These are phyloP conservation scores for Eupithecia vulgata DNA, from an alignment of 2,888 invertebrate species.

Conservation along the genomic window DNA sequence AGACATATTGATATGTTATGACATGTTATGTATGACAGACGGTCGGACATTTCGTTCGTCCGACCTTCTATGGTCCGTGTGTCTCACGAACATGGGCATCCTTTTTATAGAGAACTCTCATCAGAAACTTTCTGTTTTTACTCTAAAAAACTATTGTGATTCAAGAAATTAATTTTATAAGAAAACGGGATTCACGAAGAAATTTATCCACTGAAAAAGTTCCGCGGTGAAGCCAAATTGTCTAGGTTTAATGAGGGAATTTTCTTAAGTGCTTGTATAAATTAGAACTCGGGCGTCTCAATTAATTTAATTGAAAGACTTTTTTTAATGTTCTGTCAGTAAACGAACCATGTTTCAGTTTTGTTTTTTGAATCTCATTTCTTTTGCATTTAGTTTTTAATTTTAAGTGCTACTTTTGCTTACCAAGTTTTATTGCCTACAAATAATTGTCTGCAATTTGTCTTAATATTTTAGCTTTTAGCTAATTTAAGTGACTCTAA, in stretches of 20 bases:
- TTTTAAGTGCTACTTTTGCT: neutral
- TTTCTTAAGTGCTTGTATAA: constrained; percentile 11
- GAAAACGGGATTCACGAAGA: neutral
- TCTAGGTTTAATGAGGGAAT: constrained; percentile 1
- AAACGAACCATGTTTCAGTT: neutral
- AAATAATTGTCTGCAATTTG: neutral
- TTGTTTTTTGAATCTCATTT: neutral
- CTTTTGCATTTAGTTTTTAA: neutral
- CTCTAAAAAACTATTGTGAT: neutral
- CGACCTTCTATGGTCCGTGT: too few relatives aligned
- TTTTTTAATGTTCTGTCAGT: constrained; percentile 1
- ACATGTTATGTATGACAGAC: too few relatives aligned
- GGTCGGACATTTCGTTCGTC: too few relatives aligned
- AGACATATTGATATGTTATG: too few relatives aligned
- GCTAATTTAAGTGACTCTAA: neutral
- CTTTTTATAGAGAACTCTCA: neutral
- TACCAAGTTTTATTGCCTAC: neutral
- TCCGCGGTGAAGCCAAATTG: neutral
- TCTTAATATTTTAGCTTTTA: neutral
- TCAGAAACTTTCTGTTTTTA: neutral
- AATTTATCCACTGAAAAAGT: neutral
- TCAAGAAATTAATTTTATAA: neutral
- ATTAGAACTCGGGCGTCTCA: constrained; percentile 4
- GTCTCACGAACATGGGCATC: neutral
- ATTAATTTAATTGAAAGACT: neutral